phyloP scores from a whole-genome alignment of 2,113 vertebrate species.

The Microtus montanus region DNA sequence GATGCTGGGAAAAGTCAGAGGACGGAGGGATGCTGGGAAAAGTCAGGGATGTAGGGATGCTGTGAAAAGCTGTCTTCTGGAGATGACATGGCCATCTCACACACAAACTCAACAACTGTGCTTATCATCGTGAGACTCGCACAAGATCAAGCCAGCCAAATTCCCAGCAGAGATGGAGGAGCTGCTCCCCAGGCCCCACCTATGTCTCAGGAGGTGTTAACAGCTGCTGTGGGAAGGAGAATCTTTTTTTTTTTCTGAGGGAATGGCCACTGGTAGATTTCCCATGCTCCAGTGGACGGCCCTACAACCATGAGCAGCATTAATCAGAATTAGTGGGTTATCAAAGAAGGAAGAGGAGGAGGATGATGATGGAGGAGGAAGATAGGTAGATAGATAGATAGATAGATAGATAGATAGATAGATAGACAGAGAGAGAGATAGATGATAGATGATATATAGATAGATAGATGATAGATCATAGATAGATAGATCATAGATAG shows the following conservation, averaged over 20 bases:
- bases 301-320: neutral
- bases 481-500: no score
- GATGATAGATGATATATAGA: no score
- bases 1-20: no score
- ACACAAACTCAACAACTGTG: neutral
- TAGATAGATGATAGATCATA: no score
- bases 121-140: neutral
- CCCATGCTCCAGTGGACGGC: neutral
- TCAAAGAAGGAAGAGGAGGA: no score
- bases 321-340: neutral
- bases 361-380: neutral
- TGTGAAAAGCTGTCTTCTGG: no score
- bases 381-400: no score
- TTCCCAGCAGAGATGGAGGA: neutral
- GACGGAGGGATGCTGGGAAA: no score
- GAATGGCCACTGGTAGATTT: neutral
- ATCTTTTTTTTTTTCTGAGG: neutral
- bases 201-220: neutral
- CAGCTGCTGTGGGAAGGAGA: neutral
- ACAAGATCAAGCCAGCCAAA: neutral
- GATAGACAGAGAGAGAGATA: no score
- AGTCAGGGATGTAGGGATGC: no score
- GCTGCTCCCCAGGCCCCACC: neutral
- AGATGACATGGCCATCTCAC: neutral
- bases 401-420: no score